These are phyloP conservation scores for Poeciliopsis paucimaculata DNA, from an alignment of 2,797 vertebrate species.

Conservation along the genomic window DNA sequence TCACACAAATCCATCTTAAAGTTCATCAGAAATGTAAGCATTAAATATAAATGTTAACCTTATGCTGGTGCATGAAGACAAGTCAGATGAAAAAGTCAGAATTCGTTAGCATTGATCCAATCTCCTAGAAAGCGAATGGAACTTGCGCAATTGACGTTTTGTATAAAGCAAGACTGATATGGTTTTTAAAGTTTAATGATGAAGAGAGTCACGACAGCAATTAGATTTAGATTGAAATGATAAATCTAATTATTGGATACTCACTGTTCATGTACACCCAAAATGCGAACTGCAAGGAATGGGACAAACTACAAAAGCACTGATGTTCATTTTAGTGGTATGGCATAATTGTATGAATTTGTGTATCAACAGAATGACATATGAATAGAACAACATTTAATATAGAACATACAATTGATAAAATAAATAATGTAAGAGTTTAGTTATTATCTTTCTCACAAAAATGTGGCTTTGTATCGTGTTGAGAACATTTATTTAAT, in stretches of 20 bases:
- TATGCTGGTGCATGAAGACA: not conserved
- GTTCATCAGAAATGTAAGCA: constrained; percentile 1
- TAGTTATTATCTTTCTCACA: not conserved
- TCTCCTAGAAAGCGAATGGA: not conserved
- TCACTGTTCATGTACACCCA: not conserved
- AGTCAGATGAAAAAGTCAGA: constrained; percentile 8
- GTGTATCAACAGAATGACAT: not conserved
- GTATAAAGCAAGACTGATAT: not conserved
- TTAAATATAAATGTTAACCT: constrained; percentile 21
- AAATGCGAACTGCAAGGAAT: not conserved
- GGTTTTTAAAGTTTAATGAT: not conserved
- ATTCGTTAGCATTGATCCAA: constrained; percentile 9
- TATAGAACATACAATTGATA: not conserved
- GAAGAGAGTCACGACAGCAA: not conserved
- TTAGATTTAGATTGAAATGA: not conserved
- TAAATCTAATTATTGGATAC: not conserved
- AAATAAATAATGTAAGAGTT: not conserved
- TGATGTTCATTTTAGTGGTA: not conserved
- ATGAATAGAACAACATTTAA: not conserved
- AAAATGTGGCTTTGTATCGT: not conserved
- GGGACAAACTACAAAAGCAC: not conserved
- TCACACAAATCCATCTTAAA: constrained; percentile 17
- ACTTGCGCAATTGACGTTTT: not conserved
- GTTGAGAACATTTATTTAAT: not conserved
- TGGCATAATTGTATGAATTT: not conserved